Conservation (phyloP, 2,113 vertebrate species). For the Piprites chloris region DNA sequence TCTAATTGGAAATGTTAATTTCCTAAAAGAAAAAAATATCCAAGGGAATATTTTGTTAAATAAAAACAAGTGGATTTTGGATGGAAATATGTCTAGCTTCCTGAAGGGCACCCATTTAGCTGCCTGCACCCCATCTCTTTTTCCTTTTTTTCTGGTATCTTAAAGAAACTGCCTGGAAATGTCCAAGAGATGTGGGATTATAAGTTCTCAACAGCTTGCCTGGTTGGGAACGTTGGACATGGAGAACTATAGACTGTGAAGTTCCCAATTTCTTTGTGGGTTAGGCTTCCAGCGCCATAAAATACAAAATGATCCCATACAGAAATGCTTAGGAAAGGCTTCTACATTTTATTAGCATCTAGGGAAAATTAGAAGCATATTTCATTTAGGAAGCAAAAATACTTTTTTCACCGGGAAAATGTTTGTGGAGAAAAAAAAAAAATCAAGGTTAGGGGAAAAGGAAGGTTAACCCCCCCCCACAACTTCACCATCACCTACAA, state of each 20-base stretch:
- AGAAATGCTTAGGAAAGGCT: neutral
- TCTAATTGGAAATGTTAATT: slow-evolving; percentile 11
- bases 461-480: too few relatives aligned
- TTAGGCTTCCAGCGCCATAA: neutral
- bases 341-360: neutral
- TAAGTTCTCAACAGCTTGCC: neutral
- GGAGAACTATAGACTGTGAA: neutral
- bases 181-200: neutral
- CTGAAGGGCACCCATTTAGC: neutral
- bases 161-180: neutral
- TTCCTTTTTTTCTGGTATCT: neutral
- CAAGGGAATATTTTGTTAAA: neutral
- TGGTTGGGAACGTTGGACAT: neutral
- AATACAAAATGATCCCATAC: neutral
- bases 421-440: too few relatives aligned
- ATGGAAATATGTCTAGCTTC: neutral
- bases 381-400: neutral
- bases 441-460: too few relatives aligned
- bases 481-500: too few relatives aligned
- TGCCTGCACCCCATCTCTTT: neutral
- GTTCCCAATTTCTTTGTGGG: neutral
- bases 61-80: neutral
- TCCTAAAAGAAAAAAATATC: neutral
- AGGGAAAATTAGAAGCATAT: neutral
- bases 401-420: neutral